Base-by-base conservation (phyloP, 2,797 vertebrate genomes). In the Meriones psammophilus region DNA sequence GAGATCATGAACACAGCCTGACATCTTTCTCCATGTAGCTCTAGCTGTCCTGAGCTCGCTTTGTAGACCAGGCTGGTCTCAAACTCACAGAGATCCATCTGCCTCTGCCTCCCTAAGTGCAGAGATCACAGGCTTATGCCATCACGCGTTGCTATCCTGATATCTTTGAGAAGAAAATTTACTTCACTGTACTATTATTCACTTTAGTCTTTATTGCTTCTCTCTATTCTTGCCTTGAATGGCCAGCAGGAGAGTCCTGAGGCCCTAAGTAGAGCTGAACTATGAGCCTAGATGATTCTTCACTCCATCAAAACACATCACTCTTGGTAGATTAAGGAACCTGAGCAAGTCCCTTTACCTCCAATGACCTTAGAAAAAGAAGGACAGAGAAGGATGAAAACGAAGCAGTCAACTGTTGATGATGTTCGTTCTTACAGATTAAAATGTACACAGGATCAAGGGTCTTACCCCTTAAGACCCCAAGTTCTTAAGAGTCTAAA, bases 181-280 rank as follows among this genome's bases (percentile, higher is more conserved):
- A 26, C n/a, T 81, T 92, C 78, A 33, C n/a, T 94, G 7, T 68
- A 5, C 50, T 50, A 10, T 73, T 69, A 12, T 6, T 85, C 56
- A 77, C 62, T 89, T 92, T 62, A 17, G 36, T 74, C 73, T 94
- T 94, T 50, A 54, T 76, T 71, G 4, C 71, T 92, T 96, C 64
- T 62, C 0, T 78, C 81, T 84, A 66, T 56, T 17, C 22, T 91
- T 83, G 56, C 71, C 46, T 60, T 90, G 30, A 89, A 33, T 90
- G 33, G n/a, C 81, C 88, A 42, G 4, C 64, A 77, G 46, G 17
- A 62, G 36, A 73, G 54, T 74, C 36, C 78, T 36, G 18, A 22
- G 26, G 58, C 86, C 46, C 78, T 39, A 42, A 85, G 36, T n/a
- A 20, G 33, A 81, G 62, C 15, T 87, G 39, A 36, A 60, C 71